Base-by-base conservation (phyloP, 2,113 vertebrate species). In the Ictidomys tridecemlineatus region DNA sequence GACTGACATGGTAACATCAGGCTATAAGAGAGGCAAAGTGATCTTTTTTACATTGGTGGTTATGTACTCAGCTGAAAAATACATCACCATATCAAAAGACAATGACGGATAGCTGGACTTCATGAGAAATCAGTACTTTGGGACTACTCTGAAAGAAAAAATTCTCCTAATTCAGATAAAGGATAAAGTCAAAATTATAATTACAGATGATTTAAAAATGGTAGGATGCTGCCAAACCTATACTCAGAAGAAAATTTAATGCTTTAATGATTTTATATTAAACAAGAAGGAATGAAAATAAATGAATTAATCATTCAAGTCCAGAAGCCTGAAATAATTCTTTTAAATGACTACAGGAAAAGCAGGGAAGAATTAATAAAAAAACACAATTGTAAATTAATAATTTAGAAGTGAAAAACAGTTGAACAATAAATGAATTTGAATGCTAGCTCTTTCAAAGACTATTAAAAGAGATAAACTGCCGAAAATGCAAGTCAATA, bases 391-490 rank as follows among this genome's bases (percentile, higher is more conserved):
- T 95, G 32, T 70, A 90, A 65, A 67, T 97, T 94, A 94, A 96
- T 93, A 96, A 95, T 95, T 96, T 90, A 88, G 89, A 93, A 96
- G 65, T 5, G 16, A 73, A 84, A 73, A 94, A 77, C 45, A 96
- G 73, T 88, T 63, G 89, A 94, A 76, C 83, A 56, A 85, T 80
- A 87, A 95, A 89, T 93, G 91, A 88, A 89, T 85, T 84, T 92
- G 85, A 95, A 76, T 79, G 39, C 63, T 77, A n/a, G 67, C 72
- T 77, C 70, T 95, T 88, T 84, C 85, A 92, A 91, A 95, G 82
- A 89, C 53, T 69, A 87, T 97, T 95, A 94, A 96, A 95, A 85
- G 80, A 93, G 84, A 95, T 80, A 96, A 97, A 94, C 34, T 89
- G 74, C 70, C 63, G 78, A 89, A 83, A 97, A 70, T 39, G 0